Conservation (phyloP, 1,140 invertebrate species). For the Eumaeus atala region DNA sequence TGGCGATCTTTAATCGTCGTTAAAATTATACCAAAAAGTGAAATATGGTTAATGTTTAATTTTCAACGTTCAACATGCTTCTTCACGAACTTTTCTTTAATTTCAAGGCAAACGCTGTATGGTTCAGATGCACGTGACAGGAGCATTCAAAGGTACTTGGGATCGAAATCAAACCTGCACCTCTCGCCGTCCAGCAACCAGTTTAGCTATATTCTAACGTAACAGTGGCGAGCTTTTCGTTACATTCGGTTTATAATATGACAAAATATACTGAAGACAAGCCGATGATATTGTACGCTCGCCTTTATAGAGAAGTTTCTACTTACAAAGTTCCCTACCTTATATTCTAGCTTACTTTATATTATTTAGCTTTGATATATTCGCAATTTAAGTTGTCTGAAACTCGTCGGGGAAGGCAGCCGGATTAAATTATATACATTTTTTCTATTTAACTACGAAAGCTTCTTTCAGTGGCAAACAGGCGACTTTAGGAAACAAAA, state of each 20-base stretch:
- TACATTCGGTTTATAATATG: neutral
- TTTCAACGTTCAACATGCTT: too few species aligned
- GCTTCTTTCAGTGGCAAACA: slow-evolving; percentile 45
- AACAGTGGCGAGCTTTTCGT: too few species aligned
- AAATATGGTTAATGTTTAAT: too few species aligned
- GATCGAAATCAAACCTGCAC: too few species aligned
- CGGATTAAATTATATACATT: slow-evolving; percentile 66
- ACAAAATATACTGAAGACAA: neutral
- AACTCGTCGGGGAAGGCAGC: slow-evolving; percentile 52
- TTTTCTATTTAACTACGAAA: slow-evolving; percentile 32
- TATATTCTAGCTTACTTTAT: slow-evolving; percentile 66
- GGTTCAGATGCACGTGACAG: too few species aligned
- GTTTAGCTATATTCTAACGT: too few species aligned
- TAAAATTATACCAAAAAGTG: too few species aligned
- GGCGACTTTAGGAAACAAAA: slow-evolving; percentile 19
- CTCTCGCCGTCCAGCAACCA: too few species aligned
- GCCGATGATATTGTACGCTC: slow-evolving; percentile 22
- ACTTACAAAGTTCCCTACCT: slow-evolving; percentile 53
- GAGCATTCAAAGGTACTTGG: too few species aligned
- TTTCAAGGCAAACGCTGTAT: too few species aligned
- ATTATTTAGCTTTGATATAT: slow-evolving; percentile 72
- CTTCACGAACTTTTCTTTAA: too few species aligned
- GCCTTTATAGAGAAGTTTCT: slow-evolving; percentile 37
- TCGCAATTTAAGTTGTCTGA: slow-evolving; percentile 69
- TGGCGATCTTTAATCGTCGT: too few species aligned